phyloP scores from a whole-genome alignment of 2,888 invertebrate genomes.

The Tenthredo distinguenda region DNA sequence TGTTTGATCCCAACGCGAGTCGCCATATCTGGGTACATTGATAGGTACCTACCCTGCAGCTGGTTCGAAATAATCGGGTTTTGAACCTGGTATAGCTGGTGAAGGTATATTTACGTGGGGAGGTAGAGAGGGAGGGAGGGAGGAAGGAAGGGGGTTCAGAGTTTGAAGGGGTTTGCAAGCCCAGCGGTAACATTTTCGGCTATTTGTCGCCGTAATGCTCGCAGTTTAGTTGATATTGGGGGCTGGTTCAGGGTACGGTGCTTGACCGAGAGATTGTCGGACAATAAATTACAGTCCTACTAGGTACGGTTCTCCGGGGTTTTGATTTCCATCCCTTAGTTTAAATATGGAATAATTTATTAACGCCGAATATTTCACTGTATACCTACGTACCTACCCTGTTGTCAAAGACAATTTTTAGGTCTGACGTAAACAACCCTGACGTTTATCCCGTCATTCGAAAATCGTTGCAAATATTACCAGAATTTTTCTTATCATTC shows the following conservation, averaged over 20 bases:
- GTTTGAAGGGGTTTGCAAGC: slow-evolving; percentile 14
- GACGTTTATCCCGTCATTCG: too few relatives aligned
- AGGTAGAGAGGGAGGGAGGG: neutral
- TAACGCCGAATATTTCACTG: too few relatives aligned
- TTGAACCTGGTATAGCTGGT: neutral
- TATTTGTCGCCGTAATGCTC: slow-evolving; percentile 44
- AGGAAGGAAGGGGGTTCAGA: neutral
- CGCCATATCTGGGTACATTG: neutral
- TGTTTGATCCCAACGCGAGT: neutral
- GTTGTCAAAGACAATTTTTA: too few relatives aligned
- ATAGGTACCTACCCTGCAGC: neutral
- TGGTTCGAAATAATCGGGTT: neutral
- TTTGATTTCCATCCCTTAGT: slow-evolving; percentile 29
- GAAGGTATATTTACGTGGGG: neutral
- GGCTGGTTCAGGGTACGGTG: neutral
- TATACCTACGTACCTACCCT: too few relatives aligned
- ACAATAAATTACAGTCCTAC: slow-evolving; percentile 22
- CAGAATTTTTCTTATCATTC: too few relatives aligned
- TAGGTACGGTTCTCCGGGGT: neutral
- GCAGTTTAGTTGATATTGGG: slow-evolving; percentile 25
- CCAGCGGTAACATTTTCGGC: slow-evolving; percentile 9
- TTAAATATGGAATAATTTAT: slow-evolving; percentile 26
- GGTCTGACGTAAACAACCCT: too few relatives aligned
- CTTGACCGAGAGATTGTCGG: slow-evolving; percentile 46
- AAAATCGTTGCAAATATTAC: too few relatives aligned